Conservation (phyloP, 1,140 invertebrate species). For the Thalassaphorura encarpata region DNA sequence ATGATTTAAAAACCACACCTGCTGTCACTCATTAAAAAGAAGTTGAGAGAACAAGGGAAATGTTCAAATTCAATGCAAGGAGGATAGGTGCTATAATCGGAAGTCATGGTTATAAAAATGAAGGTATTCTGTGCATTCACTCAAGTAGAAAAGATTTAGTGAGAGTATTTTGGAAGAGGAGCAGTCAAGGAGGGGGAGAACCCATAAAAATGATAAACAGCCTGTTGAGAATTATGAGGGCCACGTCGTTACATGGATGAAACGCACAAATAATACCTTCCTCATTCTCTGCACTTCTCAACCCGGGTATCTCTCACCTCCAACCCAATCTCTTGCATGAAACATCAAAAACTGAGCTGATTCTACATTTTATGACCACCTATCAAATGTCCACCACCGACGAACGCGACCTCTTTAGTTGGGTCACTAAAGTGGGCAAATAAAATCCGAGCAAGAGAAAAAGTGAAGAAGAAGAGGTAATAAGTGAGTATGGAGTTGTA, state of each 20-base stretch:
- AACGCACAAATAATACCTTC: not conserved
- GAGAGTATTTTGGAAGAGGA: not conserved
- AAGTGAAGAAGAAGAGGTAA: not conserved
- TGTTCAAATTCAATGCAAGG: not conserved
- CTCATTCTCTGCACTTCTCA: not conserved
- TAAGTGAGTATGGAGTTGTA: not conserved
- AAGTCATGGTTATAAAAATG: slow-evolving; percentile 15
- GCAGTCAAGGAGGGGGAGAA: slow-evolving; percentile 9
- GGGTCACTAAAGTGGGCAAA: not conserved
- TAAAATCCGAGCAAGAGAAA: not conserved
- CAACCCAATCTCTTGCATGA: not conserved
- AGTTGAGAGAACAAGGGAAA: too few species aligned
- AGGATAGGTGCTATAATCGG: slow-evolving; percentile 6
- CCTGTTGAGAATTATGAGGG: slow-evolving; percentile 30
- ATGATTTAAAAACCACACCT: too few species aligned
- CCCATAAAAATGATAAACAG: slow-evolving; percentile 32
- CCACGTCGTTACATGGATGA: not conserved
- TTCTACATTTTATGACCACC: too few species aligned
- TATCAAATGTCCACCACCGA: too few species aligned
- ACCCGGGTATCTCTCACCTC: not conserved
- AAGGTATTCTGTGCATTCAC: slow-evolving; percentile 3
- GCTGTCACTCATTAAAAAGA: too few species aligned
- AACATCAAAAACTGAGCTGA: too few species aligned
- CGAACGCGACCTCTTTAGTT: too few species aligned
- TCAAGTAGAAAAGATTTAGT: slow-evolving; percentile 19